Percentiles rank a stretch among this genome's conserved stretches.
Evolutionary conservation across 2,888 invertebrate genomes (phyloP).

Genomic region (Scaptomyza polygonia): DNA sequence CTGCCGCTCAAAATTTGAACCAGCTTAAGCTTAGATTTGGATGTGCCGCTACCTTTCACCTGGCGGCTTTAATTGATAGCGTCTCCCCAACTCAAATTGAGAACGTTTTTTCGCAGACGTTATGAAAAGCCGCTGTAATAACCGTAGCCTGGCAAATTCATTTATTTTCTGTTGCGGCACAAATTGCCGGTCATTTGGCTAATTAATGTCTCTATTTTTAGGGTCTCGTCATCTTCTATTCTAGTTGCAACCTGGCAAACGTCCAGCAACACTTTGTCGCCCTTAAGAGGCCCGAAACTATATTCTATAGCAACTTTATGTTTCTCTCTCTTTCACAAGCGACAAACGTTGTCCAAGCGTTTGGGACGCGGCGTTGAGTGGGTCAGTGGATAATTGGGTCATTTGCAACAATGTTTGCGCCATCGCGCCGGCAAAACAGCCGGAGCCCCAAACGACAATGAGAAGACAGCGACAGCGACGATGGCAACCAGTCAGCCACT

Average conservation of each 20-base stretch:
- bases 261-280: conserved; percentile 21
- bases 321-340: conserved; percentile 53
- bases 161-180: conserved; percentile 61
- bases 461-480: conserved; percentile 23
- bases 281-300: conserved; percentile 52
- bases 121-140: conserved; percentile 68
- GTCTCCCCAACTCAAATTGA: conserved; percentile 29
- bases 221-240: conserved; percentile 63
- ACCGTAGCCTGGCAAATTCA: conserved; percentile 79
- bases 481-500: conserved; percentile 12
- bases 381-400: conserved; percentile 84
- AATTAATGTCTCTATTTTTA: conserved; percentile 80
- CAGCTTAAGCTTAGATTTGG: conserved; percentile 2
- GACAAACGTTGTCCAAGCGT: conserved; percentile 54
- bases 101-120: conserved; percentile 30
- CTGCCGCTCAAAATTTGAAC: conserved; percentile 55
- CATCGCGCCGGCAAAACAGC: conserved; percentile 57
- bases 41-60: conserved; percentile 61
- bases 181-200: conserved; percentile 76
- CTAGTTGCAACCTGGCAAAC: conserved; percentile 32
- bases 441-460: conserved; percentile 35
- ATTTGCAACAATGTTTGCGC: conserved; percentile 81
- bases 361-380: conserved; percentile 75
- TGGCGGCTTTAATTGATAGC: conserved; percentile 50
- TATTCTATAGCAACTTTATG: conserved; percentile 47